phyloP scores from a whole-genome alignment of 2,797 vertebrate species.

The Melopsittacus undulatus region DNA sequence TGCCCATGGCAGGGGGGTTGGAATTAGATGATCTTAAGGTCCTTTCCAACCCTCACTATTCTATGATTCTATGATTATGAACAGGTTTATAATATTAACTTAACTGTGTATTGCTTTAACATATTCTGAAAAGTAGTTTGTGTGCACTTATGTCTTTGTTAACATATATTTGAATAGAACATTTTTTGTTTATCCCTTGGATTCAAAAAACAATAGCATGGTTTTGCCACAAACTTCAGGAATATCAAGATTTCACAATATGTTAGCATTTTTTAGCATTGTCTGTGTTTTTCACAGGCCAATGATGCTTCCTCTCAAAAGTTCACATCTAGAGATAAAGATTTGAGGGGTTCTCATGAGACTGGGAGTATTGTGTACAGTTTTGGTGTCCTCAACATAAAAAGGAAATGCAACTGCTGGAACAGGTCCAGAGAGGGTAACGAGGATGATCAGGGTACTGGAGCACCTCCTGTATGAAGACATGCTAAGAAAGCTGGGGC shows the following conservation, averaged over 20 bases:
- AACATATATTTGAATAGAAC: background rate
- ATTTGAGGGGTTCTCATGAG: background rate
- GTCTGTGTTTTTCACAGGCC: background rate
- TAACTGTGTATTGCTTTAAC: background rate
- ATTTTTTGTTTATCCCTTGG: background rate
- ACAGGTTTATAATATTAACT: background rate
- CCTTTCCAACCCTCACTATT: no score
- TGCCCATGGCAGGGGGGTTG: no score
- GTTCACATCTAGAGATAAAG: background rate
- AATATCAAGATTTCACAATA: background rate
- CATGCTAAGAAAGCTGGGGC: no score
- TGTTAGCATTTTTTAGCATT: fast-evolving
- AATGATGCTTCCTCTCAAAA: background rate
- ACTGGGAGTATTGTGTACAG: no score
- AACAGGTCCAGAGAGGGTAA: no score
- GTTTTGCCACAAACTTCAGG: background rate
- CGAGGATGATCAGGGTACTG: no score
- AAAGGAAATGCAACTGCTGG: no score
- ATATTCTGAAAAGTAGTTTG: background rate
- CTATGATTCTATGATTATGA: no score
- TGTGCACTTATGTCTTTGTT: background rate
- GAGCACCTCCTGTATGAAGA: no score
- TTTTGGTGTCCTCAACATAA: no score
- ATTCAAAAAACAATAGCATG: no score
- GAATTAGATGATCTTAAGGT: no score